phyloP scores from a whole-genome alignment of 1,140 invertebrate genomes.

The Euura lappo region DNA sequence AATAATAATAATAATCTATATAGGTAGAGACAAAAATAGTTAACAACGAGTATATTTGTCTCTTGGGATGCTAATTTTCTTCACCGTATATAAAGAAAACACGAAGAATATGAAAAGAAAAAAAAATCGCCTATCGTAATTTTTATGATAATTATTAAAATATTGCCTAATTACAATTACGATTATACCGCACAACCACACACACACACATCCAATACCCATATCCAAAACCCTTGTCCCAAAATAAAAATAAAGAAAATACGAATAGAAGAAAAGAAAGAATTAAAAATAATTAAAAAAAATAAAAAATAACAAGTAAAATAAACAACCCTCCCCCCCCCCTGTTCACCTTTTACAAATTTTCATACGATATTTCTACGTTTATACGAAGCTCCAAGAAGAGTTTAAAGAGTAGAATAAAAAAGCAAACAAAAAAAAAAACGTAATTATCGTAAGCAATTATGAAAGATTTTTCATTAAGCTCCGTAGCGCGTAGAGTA shows the following conservation, averaged over 20 bases:
- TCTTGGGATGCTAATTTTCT: conserved; percentile 50
- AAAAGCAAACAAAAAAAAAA: conserved; percentile 14
- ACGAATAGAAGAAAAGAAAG: conserved; percentile 20
- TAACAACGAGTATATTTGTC: conserved; percentile 44
- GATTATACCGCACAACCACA: conserved; percentile 4
- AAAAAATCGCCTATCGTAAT: conserved; percentile 41
- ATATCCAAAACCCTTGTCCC: conserved; percentile 20
- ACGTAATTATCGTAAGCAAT: conserved; percentile 8
- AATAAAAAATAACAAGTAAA: too few species aligned
- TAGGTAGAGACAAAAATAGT: conserved; percentile 17
- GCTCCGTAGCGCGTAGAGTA: conserved; percentile 51
- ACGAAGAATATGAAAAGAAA: conserved; percentile 29
- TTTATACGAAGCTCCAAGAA: conserved; percentile 52
- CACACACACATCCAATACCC: conserved; percentile 38
- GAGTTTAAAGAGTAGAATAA: too few species aligned
- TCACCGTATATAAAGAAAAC: conserved; percentile 32
- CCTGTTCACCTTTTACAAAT: conserved; percentile 48
- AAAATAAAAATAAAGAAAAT: neutral
- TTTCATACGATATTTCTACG: conserved; percentile 56
- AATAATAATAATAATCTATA: conserved; percentile 32
- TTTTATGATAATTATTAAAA: conserved; percentile 49
- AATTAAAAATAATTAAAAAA: conserved; percentile 8
- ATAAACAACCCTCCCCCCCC: conserved; percentile 10
- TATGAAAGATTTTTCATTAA: conserved; percentile 37
- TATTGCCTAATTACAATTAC: conserved; percentile 48